Base-by-base conservation (phyloP, 2,797 vertebrate genomes). In the Silurus aristotelis region DNA sequence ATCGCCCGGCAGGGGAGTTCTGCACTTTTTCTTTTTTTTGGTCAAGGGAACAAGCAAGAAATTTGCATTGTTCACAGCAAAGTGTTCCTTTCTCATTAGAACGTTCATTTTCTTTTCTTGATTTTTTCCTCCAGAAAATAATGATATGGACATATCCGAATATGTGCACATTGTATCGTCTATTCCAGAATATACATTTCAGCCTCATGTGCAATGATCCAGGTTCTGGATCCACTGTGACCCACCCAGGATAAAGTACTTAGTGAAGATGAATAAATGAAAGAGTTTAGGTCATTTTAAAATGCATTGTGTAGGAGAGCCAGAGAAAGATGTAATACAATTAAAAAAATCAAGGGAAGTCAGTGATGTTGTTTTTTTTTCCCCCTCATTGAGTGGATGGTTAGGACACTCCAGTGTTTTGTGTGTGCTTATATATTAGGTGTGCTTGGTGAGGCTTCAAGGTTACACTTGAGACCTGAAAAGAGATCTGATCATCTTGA, bases 1-100 rank as follows among this genome's bases (percentile, higher is more conserved):
- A 63, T n/a, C 22, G 38, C 60, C 60, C 46, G 77, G n/a, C 60
- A n/a, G 31, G 27, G 20, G 56, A 17, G 27, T 78, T 61, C 58
- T 78, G 20, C 17, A 38, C 5, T 78, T 61, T 19, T 22, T 38
- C 31, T 60, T 78, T 8, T 8, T 46, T 78, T 61, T 27, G 31
- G 58, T 63, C 31, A 78, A 80, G 15, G 61, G 22, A 80, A 66
- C 43, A 66, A 52, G 15, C n/a, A 79, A 46, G 58, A 22, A 78
- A 61, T 77, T 9, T 38, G 7, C 38, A 6, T 60, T 20, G 17
- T 19, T 77, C 56, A 19, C 46, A 73, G 46, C 20, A 17, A 38
- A 78, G 2, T 61, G 56, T 78, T 43, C 31, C 58, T 5, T 2
- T 55, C 31, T 63, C 58, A 79, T 46, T 4, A 20, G 60, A 22